Conservation (phyloP, 1,140 invertebrate genomes). For the Aporrectodea caliginosa region DNA sequence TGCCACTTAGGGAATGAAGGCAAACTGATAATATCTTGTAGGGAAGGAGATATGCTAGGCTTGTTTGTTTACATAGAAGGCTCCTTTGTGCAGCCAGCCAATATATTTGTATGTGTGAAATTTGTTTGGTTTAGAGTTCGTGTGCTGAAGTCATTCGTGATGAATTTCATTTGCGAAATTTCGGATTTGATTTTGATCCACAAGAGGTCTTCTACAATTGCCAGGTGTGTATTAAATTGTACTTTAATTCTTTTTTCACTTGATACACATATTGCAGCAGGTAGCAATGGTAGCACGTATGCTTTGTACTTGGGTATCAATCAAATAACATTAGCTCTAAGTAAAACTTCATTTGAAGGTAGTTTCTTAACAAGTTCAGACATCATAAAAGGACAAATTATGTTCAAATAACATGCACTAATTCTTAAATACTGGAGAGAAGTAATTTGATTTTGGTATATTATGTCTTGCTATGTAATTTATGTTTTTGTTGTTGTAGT, state of each 20-base stretch:
- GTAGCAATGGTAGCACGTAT: neutral
- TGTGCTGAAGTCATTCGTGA: constrained; percentile 28
- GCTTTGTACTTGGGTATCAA: neutral
- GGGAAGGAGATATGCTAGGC: no score
- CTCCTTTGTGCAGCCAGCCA: no score
- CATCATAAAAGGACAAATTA: neutral
- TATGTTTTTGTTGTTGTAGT: constrained; percentile 33
- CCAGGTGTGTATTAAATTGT: constrained; percentile 31
- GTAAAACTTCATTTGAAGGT: neutral
- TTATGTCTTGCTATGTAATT: neutral
- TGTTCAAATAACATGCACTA: neutral
- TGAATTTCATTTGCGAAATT: constrained; percentile 35
- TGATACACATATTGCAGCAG: neutral
- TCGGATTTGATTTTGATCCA: constrained; percentile 33
- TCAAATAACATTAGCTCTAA: neutral
- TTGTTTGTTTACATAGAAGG: no score
- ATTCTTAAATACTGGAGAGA: neutral
- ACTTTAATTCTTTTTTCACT: neutral
- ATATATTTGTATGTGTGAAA: no score
- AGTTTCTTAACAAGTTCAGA: neutral
- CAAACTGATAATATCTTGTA: no score
- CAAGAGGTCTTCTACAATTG: constrained; percentile 35
- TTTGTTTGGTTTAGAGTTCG: neutral
- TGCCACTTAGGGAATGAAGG: no score
- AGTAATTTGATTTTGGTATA: neutral